Evolutionary conservation across 2,888 invertebrate genomes (phyloP), one percentile per base, ranked within the genome.

Genomic region (Agapostemon virescens): DNA sequence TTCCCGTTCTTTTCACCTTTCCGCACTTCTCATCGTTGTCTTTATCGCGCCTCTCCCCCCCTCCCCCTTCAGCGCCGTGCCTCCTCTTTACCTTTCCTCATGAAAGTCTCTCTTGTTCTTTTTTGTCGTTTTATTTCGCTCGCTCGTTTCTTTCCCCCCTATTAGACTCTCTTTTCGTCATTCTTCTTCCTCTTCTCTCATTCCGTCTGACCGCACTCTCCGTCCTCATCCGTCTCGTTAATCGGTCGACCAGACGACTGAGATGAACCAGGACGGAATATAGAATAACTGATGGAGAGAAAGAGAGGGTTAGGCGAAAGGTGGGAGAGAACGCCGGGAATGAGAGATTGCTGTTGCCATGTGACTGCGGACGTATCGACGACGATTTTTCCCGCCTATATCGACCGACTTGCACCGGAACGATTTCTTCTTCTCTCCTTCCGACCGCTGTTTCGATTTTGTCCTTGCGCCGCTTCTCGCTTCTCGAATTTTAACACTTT

Each of bases 271-370:
- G 70, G 86, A 87, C 36, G 79, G 86, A 82, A 82, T 81, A 83
- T 85, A 78, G 78, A 84, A 88, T 87, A 86, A 75, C 78, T 71
- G 86, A 82, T 30, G 42, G 83, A 73, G 76, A 66, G 73, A 73
- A 82, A 73, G 76, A 66, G 73, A 73, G 78, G 74, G 81, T 61
- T 23, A 36, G 30, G 71, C 20, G 33, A 75, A 66, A 58, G 72
- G 69, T 68, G 77, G 84, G 77, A 76, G 87, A 78, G 82, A 52
- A 74, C 63, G 55, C 26, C 55, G 58, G 17, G 58, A 82, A 66
- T 83, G 75, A 66, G 77, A 82, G 84, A 85, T 84, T 75, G 79
- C 85, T 87, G 87, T 88, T 83, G 87, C 87, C 84, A 85, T 88
- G 88, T 88, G 83, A 83, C 80, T 79, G 80, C 78, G 69, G 75